Evolutionary conservation across 2,888 invertebrate species (phyloP).

Genomic region (Tetropium fuscum): DNA sequence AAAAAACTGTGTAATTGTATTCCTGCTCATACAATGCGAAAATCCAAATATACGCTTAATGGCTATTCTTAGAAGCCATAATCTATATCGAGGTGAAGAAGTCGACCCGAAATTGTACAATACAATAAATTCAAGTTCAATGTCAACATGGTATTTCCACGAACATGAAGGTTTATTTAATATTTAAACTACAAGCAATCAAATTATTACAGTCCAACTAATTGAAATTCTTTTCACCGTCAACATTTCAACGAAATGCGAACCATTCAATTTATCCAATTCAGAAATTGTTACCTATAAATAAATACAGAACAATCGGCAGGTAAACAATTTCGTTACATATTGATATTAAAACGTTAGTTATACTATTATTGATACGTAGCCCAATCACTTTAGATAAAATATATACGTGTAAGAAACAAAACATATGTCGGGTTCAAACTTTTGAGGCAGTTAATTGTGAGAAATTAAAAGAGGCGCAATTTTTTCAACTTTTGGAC

Average conservation of each 20-base stretch:
- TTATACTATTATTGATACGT: too few relatives aligned
- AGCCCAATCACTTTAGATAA: too few relatives aligned
- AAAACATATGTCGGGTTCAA: too few relatives aligned
- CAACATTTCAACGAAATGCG: conserved; percentile 16
- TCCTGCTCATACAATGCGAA: conserved; percentile 9
- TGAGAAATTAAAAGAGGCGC: too few relatives aligned
- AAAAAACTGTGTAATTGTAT: conserved; percentile 5
- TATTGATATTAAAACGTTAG: not conserved
- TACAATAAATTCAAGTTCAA: conserved; percentile 25
- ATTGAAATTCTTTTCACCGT: conserved; percentile 21
- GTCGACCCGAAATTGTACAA: conserved; percentile 18
- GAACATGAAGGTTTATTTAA: conserved; percentile 19
- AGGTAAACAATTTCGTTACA: not conserved
- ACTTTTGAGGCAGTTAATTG: too few relatives aligned
- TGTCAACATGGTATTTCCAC: conserved; percentile 16
- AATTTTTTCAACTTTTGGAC: too few relatives aligned
- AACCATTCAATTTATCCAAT: conserved; percentile 12
- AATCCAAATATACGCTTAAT: conserved; percentile 12
- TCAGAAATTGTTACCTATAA: conserved; percentile 16
- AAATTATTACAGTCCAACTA: conserved; percentile 22
- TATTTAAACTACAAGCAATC: conserved; percentile 23
- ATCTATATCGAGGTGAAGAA: conserved; percentile 10
- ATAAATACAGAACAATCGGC: conserved; percentile 11
- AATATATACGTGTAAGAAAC: too few relatives aligned
- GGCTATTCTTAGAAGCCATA: conserved; percentile 22